phyloP scores from a whole-genome alignment of 2,888 invertebrate genomes.

The Chaetogeoica ovagalla region DNA sequence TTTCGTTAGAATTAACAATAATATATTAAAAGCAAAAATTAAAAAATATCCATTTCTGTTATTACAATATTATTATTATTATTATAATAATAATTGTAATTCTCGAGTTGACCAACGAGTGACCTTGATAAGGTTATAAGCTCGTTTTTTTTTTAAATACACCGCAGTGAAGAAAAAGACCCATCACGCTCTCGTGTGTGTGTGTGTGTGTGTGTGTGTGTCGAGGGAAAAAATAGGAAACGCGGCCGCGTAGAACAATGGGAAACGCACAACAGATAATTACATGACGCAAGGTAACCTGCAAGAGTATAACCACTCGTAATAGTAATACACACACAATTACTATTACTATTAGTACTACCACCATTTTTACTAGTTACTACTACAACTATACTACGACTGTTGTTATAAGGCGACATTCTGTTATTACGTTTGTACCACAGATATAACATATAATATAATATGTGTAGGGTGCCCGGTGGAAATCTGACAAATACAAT shows the following conservation, averaged over 20 bases:
- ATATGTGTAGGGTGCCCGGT: too few relatives aligned
- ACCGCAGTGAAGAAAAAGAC: slow-evolving; percentile 1
- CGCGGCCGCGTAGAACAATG: slow-evolving; percentile 39
- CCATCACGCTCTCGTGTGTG: background rate
- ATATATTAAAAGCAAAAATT: background rate
- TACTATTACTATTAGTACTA: slow-evolving; percentile 1
- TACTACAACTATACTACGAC: background rate
- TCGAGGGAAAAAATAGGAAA: background rate
- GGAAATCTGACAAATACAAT: background rate
- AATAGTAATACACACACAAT: background rate
- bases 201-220: background rate
- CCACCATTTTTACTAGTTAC: slow-evolving; percentile 7
- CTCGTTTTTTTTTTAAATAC: background rate
- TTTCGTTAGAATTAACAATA: background rate
- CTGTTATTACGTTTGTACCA: background rate
- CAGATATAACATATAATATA: too few relatives aligned
- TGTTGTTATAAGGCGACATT: background rate
- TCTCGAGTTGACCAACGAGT: background rate
- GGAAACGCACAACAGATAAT: slow-evolving; percentile 41
- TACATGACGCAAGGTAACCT: slow-evolving; percentile 44
- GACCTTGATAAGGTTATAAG: slow-evolving; percentile 36
- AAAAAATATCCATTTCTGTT: background rate
- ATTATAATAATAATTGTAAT: background rate
- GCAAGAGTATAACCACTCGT: background rate
- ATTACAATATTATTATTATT: background rate